Evolutionary conservation across 2,888 invertebrate genomes (phyloP), one percentile per base, ranked within the genome.

Genomic region (Phyto melanocephala): DNA sequence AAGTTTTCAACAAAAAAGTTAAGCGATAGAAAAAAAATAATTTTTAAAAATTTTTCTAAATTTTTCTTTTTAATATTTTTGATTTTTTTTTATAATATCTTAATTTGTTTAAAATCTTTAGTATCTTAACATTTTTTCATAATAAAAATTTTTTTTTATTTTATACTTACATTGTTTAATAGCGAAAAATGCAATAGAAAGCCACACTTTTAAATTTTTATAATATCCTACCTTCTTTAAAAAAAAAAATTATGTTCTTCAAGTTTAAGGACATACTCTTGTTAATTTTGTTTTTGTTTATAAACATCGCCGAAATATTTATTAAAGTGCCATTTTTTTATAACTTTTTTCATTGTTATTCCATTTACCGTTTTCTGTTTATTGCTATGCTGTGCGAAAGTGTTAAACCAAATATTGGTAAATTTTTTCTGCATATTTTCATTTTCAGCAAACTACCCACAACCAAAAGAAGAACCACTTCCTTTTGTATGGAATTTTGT

Each of bases 361-460:
- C 40, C 65, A 65, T 67, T 76, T 37, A 47, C 67, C 20, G 17
- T 67, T 76, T 13, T 35, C 67, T 50, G 35, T 76, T 76, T 71
- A 70, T 71, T 67, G 20, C 28, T 42, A 42, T 28, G 45, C n/a
- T 42, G 4, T 50, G n/a, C 35, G 22, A 72, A 63, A 77, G 68
- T 81, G 77, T 70, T 77, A 67, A 58, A 56, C 60, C 54, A 74
- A 74, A 71, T 76, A 67, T 77, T 81, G 67, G 72, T 63, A 54
- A 74, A n/a, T 37, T 54, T 47, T 58, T 70, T 65, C 47, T 17
- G 11, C 1, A 13, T 13, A 52, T 35, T 24, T 62, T 20, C 15
- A 15, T 62, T 42, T 40, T 76, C 58, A 11, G 17, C 8, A 22
- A 28, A 15, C 13, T 11, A 15, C 28, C 60, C 33, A 50, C 50